phyloP scores from a whole-genome alignment of 2,113 vertebrate genomes.

The Cebidichthys violaceus region DNA sequence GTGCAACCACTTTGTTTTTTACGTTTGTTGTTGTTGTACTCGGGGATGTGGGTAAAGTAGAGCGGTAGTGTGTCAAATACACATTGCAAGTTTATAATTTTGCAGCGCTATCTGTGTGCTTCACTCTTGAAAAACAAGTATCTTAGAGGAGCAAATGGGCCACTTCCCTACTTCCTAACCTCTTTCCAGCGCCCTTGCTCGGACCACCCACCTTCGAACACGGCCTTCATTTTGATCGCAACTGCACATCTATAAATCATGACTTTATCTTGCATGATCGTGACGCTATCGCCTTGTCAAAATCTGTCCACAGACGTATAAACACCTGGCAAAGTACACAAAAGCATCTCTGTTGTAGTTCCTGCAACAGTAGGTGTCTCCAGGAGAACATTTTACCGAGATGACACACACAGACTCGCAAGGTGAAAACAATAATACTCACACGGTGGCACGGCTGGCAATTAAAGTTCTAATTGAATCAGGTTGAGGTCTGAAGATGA shows the following conservation, averaged over 20 bases:
- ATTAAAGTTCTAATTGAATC: constrained; percentile 45
- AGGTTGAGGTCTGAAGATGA: constrained; percentile 7
- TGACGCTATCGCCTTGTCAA: not conserved
- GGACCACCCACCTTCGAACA: not conserved
- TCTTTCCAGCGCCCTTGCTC: not conserved
- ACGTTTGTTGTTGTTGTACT: constrained; percentile 58
- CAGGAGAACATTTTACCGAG: not conserved
- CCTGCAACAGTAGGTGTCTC: not conserved
- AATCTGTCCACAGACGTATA: not conserved
- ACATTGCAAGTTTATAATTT: constrained; percentile 58
- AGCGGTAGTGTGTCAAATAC: constrained; percentile 58
- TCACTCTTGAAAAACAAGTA: constrained; percentile 63
- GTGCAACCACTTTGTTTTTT: constrained; percentile 69
- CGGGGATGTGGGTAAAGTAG: not conserved
- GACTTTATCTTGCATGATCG: not conserved
- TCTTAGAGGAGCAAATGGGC: not conserved
- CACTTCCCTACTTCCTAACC: not conserved
- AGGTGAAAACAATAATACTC: not conserved
- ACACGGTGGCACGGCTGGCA: not conserved
- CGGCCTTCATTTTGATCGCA: not conserved
- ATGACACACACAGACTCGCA: not conserved
- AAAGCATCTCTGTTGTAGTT: not conserved
- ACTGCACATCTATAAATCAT: not conserved
- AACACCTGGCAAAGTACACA: not conserved
- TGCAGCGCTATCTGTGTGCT: constrained; percentile 27